Base-by-base conservation (phyloP, 1,140 invertebrate genomes). In the Cepaea nemoralis region DNA sequence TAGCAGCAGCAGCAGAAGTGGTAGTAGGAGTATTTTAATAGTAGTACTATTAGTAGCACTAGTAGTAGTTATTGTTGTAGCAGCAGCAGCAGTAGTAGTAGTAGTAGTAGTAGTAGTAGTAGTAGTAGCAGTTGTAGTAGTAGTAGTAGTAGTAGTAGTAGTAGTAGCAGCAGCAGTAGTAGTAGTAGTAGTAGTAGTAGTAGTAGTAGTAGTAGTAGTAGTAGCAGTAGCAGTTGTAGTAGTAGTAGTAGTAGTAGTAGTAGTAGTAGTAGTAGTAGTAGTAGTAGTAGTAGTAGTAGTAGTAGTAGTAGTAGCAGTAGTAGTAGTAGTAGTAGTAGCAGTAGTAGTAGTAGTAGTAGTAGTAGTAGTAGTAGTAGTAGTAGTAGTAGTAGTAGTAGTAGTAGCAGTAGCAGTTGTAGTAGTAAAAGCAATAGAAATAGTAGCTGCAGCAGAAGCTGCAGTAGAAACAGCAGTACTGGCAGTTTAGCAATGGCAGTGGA, bases 331-430 rank as follows among this genome's bases (percentile, higher is more conserved):
- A 69, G 67, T 74, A 40, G 40, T 74, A 40, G 71, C 42, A 37
- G 40, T 45, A 40, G 71, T 69, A 77, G 75, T 27, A 77, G 75
- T 48, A 42, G 55, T 45, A 77, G 39, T 79, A 50, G 42, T 45
- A 50, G 35, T 48, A 45, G 70, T 59, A 39, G 50, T 80, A 66
- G 73, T 81, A 0, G 50, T 78, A 79, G 40, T 78, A 45, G 40
- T 70, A 80, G 63, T 86, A 81, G 45, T 81, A 82, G 71, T 84
- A 84, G 67, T 33, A 69, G 67, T 69, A 69, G 19, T 69, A 69
- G 67, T 69, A 69, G 67, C n/a, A n/a, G n/a, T n/a, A n/a, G n/a
- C n/a, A n/a, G n/a, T n/a, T n/a, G n/a, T n/a, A n/a, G n/a, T n/a
- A n/a, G n/a, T n/a, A n/a, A n/a, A n/a, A n/a, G n/a, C n/a, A n/a